Evolutionary conservation across 35 echinoderm and acorn worm genomes (phyloP).

Genomic region (Lytechinus variegatus): DNA sequence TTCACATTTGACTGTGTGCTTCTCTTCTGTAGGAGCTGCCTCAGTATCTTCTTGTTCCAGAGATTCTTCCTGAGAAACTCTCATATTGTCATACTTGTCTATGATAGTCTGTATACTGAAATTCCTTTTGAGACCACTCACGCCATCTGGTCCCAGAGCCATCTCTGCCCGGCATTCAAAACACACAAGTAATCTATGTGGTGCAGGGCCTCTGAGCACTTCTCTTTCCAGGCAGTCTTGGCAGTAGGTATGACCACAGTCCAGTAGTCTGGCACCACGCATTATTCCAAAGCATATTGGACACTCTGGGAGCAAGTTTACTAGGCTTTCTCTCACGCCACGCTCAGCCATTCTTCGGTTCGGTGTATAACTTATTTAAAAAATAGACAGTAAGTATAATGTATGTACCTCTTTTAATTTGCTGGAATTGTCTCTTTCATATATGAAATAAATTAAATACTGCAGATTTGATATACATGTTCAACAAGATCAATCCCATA

Average conservation of each 20-base stretch:
- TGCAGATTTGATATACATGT: background rate
- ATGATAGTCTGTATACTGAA: constrained; percentile 2
- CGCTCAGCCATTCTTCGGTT: background rate
- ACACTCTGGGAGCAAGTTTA: constrained; percentile 15
- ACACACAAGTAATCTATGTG: background rate
- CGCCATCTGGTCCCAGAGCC: background rate
- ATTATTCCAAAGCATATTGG: constrained; percentile 21
- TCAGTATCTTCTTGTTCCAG: background rate
- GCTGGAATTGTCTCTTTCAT: background rate
- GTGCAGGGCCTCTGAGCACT: background rate
- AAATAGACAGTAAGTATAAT: background rate
- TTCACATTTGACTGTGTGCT: constrained; percentile 8
- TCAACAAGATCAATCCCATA: background rate
- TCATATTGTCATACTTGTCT: constrained; percentile 7
- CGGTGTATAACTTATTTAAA: background rate
- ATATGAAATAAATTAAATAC: background rate
- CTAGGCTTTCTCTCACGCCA: background rate
- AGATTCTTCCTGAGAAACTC: background rate
- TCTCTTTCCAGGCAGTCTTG: constrained; percentile 3
- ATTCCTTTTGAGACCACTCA: constrained; percentile 14
- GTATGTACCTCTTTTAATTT: background rate
- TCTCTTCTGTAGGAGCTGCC: constrained; percentile 18
- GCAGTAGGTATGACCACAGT: constrained; percentile 19
- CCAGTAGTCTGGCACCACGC: background rate
- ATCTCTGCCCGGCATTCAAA: background rate